These are phyloP conservation scores for Creontiades dilutus DNA, from an alignment of 2,888 invertebrate genomes.

Conservation along the genomic window DNA sequence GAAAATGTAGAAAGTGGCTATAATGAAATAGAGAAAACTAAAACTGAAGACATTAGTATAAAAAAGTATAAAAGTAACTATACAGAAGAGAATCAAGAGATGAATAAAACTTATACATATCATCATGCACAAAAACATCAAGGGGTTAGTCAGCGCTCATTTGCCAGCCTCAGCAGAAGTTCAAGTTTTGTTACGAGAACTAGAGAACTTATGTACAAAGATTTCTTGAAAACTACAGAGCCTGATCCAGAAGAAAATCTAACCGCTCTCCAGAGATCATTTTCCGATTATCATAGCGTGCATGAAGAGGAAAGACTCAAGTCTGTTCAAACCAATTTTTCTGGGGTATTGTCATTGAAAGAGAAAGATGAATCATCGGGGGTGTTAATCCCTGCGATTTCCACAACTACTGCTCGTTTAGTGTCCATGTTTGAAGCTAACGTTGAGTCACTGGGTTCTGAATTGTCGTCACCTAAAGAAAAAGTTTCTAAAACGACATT, in stretches of 20 bases:
- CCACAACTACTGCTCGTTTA: background rate
- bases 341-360: background rate
- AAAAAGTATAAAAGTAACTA: too few species aligned
- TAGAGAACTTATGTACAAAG: background rate
- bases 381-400: background rate
- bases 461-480: background rate
- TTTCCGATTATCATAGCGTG: background rate
- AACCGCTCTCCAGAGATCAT: background rate
- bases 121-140: too few species aligned
- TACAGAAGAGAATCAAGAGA: too few species aligned
- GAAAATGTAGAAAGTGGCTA: too few species aligned
- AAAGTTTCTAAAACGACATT: too few species aligned
- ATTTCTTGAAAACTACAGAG: background rate
- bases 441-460: background rate
- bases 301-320: too few species aligned
- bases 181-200: background rate
- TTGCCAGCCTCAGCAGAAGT: too few species aligned
- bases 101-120: too few species aligned
- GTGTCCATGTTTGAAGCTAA: background rate
- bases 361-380: background rate
- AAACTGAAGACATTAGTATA: too few species aligned
- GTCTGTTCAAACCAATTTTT: too few species aligned
- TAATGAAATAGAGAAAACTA: too few species aligned
- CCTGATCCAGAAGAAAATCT: background rate
- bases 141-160: too few species aligned